Evolutionary conservation across 2,888 invertebrate genomes (phyloP), one percentile per base, ranked within the genome.

Genomic region (Eilema caniola): DNA sequence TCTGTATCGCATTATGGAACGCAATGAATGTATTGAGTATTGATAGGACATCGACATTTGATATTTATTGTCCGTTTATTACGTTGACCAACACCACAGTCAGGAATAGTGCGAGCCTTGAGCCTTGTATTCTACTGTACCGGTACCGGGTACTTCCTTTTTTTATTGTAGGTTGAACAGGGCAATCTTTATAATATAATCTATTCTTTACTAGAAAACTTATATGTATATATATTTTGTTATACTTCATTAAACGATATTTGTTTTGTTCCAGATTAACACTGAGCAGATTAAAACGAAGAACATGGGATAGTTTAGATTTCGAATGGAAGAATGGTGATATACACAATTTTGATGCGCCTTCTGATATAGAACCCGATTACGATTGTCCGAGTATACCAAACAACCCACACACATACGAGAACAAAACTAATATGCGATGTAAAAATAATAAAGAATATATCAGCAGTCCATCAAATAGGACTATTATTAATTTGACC

Each of bases 401-500:
- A 77, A 95, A 95, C 87, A 94, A 94, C 78, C 93, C 93, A 79
- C 92, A 94, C 80, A 88, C 94, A 66, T 88, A 91, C 84, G 92
- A 95, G 81, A 95, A 89, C 81, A 95, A 94, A 83, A 90, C 85
- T 70, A 90, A 89, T 75, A 79, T 84, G 74, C 86, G 87, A 74
- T 85, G 81, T 79, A 92, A 90, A 81, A 88, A 77, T 72, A 91
- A 88, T 77, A 88, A 88, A 71, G 94, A 95, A 57, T 91, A 90
- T 69, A 76, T 92, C 74, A 90, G 88, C 71, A 83, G 86, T 83
- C 94, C 96, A 73, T 96, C 96, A 75, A 97, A 97, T 90, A 96
- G 97, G 84, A 97, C 97, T 5, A 97, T 97, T 75, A 97, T 97
- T 64, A 97, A 97, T 92, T 90, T 97, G 80, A 96, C 97, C 1